Evolutionary conservation across 2,888 invertebrate species (phyloP).

Genomic region (Pachymerium ferrugineum): DNA sequence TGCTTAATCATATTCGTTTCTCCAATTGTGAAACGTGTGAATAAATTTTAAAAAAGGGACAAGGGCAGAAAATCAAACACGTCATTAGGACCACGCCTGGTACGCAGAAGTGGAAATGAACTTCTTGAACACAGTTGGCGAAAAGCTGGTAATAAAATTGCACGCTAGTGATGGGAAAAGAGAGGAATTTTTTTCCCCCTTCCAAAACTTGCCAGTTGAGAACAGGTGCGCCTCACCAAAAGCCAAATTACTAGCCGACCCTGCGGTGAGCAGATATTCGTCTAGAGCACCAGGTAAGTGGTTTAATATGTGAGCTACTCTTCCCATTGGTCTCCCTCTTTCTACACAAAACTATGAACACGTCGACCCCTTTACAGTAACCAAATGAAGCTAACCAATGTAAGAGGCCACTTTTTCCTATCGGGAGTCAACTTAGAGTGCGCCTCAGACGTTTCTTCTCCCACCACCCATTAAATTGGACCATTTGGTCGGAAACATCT

Average conservation of each 20-base stretch:
- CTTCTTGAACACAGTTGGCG: slow-evolving; percentile 27
- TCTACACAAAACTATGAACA: slow-evolving; percentile 14
- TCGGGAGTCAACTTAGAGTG: slow-evolving; percentile 16
- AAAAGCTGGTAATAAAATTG: slow-evolving; percentile 6
- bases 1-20: background rate
- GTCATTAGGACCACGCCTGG: background rate
- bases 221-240: slow-evolving; percentile 22
- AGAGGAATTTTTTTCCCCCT: background rate
- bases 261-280: slow-evolving; percentile 22
- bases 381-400: background rate
- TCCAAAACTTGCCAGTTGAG: slow-evolving; percentile 23
- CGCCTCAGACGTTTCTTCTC: background rate
- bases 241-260: slow-evolving; percentile 22
- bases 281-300: slow-evolving; percentile 24
- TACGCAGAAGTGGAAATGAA: slow-evolving; percentile 1
- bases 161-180: slow-evolving; percentile 1
- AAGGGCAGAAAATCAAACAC: slow-evolving; percentile 12
- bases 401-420: background rate
- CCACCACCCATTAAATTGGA: slow-evolving; percentile 25
- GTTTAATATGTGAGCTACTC: slow-evolving; percentile 27
- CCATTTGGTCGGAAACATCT: slow-evolving; percentile 28
- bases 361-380: background rate
- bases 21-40: too few relatives aligned
- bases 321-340: slow-evolving; percentile 6
- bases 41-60: too few relatives aligned